phyloP scores from a whole-genome alignment of 2,888 invertebrate genomes.

The Graphium colonna region DNA sequence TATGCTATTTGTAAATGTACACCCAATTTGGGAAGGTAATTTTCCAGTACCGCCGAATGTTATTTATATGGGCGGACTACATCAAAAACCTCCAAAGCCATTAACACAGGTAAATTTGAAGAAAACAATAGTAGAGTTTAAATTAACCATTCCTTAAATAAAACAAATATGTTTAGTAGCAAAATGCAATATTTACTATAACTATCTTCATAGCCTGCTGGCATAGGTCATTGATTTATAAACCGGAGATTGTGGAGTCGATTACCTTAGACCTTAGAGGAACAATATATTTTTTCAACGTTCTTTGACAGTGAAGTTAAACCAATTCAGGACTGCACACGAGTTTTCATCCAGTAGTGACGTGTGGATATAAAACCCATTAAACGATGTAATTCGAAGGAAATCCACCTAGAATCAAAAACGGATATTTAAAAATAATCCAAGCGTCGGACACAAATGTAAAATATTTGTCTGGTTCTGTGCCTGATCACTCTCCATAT shows the following conservation, averaged over 20 bases:
- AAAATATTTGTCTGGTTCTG: too few relatives aligned
- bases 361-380: too few relatives aligned
- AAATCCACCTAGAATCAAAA: too few relatives aligned
- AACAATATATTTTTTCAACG: too few relatives aligned
- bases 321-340: too few relatives aligned
- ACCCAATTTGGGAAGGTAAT: slow-evolving; percentile 49
- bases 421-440: too few relatives aligned
- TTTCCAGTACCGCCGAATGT: slow-evolving; percentile 57
- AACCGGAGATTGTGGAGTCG: neutral
- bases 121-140: neutral
- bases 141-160: neutral
- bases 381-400: too few relatives aligned
- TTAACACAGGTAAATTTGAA: slow-evolving; percentile 45
- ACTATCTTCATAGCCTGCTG: neutral
- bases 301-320: too few relatives aligned
- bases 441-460: too few relatives aligned
- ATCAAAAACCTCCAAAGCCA: slow-evolving; percentile 41
- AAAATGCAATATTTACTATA: neutral
- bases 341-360: too few relatives aligned
- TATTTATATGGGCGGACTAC: slow-evolving; percentile 58
- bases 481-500: too few relatives aligned
- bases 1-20: slow-evolving; percentile 57
- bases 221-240: neutral
- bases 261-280: too few relatives aligned
- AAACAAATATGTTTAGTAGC: neutral